Conservation (phyloP, 2,888 invertebrate genomes). For the Dasypogon diadema region DNA sequence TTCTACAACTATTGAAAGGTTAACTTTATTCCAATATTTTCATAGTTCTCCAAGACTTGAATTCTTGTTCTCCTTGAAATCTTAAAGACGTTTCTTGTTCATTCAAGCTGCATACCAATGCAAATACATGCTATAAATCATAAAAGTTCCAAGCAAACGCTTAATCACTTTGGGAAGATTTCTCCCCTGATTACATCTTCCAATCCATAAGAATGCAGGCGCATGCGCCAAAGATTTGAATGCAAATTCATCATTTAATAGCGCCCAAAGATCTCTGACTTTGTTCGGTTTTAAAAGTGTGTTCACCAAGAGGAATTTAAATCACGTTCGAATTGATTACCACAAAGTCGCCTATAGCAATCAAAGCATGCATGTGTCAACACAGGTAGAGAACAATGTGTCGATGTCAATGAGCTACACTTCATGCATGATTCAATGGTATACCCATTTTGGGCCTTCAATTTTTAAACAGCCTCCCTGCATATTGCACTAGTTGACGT, state of each 20-base stretch:
- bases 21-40: too few relatives aligned
- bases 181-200: background rate
- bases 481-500: background rate
- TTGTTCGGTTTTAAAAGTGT: background rate
- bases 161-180: too few relatives aligned
- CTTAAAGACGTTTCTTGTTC: too few relatives aligned
- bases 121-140: too few relatives aligned
- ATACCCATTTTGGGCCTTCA: background rate
- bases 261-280: background rate
- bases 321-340: too few relatives aligned
- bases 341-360: too few relatives aligned
- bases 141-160: too few relatives aligned
- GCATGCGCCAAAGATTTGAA: constrained; percentile 24
- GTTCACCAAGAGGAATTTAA: too few relatives aligned
- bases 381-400: background rate
- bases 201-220: constrained; percentile 6
- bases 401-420: constrained; percentile 14
- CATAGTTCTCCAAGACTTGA: too few relatives aligned
- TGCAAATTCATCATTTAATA: constrained; percentile 17
- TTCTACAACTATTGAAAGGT: too few relatives aligned
- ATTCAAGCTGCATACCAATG: too few relatives aligned
- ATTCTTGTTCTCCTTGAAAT: too few relatives aligned
- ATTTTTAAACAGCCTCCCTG: background rate
- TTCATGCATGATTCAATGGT: constrained; percentile 37
- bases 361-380: constrained; percentile 2